phyloP scores from a whole-genome alignment of 2,113 vertebrate genomes.

The Hymenochirus boettgeri region DNA sequence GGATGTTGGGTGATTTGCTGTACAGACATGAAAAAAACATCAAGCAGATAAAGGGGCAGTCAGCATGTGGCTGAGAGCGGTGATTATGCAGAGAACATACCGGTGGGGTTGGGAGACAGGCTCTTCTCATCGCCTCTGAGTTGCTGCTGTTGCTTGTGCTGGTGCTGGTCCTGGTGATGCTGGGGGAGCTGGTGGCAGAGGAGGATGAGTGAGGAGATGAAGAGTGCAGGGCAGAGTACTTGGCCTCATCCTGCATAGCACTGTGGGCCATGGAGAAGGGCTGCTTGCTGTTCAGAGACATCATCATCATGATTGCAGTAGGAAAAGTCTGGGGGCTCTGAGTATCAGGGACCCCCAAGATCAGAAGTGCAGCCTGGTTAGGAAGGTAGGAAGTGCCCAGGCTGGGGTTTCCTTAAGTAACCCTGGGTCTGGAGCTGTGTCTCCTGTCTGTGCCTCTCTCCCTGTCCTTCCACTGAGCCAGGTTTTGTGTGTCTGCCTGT shows the following conservation, averaged over 20 bases:
- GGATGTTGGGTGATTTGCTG: slow-evolving; percentile 87
- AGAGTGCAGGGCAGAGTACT: slow-evolving; percentile 85
- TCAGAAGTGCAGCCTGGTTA: slow-evolving; percentile 47
- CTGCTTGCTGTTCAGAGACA: slow-evolving; percentile 96
- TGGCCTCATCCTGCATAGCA: slow-evolving; percentile 86
- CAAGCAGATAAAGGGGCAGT: slow-evolving; percentile 81
- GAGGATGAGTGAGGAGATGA: slow-evolving; percentile 77
- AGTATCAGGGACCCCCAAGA: slow-evolving; percentile 60
- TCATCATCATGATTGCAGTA: slow-evolving; percentile 90
- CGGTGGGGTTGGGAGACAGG: slow-evolving; percentile 93
- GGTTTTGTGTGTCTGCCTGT: slow-evolving; percentile 20
- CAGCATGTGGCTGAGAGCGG: slow-evolving; percentile 80
- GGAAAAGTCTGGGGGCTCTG: slow-evolving; percentile 65
- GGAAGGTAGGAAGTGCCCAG: slow-evolving; percentile 22
- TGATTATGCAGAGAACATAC: slow-evolving; percentile 90
- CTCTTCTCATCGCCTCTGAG: slow-evolving; percentile 90
- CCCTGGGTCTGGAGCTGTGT: slow-evolving; percentile 7
- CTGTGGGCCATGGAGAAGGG: slow-evolving; percentile 85
- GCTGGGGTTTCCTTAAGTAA: slow-evolving; percentile 4
- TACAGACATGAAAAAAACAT: slow-evolving; percentile 86
- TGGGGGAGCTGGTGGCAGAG: slow-evolving; percentile 70
- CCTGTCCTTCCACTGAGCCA: slow-evolving; percentile 38
- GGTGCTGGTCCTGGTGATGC: slow-evolving; percentile 45
- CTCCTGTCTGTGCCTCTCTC: slow-evolving; percentile 14
- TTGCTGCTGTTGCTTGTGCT: slow-evolving; percentile 51